Conservation (phyloP, 2,888 invertebrate genomes). For the Linnaemya tessellans region DNA sequence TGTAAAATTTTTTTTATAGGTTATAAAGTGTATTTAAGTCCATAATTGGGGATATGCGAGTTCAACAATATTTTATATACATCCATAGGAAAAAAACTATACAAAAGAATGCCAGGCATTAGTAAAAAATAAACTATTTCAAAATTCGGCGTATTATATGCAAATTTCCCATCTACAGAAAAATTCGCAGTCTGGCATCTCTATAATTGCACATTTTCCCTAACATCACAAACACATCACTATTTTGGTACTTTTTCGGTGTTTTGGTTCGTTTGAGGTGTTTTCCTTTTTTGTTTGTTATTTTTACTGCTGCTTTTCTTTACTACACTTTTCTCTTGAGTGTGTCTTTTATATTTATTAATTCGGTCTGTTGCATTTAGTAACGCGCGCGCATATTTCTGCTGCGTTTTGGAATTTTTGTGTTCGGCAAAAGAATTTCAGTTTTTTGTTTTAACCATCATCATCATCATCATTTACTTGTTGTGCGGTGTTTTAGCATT, state of each 20-base stretch:
- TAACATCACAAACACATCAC: conserved; percentile 1
- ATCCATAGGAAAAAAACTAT: no score
- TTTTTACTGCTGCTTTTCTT: conserved; percentile 20
- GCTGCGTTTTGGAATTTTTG: conserved; percentile 72
- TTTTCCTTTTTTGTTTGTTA: background rate
- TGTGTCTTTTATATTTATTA: conserved; percentile 47
- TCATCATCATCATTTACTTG: conserved; percentile 38
- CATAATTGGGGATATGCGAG: no score
- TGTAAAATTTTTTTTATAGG: no score
- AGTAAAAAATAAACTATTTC: no score
- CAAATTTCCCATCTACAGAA: background rate
- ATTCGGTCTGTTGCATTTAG: conserved; percentile 67
- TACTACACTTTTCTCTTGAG: conserved; percentile 29
- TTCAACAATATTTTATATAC: no score
- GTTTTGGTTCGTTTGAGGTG: background rate
- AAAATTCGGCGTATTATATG: background rate
- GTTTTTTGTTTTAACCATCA: conserved; percentile 38
- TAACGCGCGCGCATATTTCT: conserved; percentile 71
- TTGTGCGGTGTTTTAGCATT: conserved; percentile 40
- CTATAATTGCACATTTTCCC: background rate
- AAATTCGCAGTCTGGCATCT: conserved; percentile 7
- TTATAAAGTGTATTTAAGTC: no score
- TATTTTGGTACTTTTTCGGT: conserved; percentile 2
- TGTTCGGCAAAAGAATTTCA: conserved; percentile 72
- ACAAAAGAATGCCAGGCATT: no score